A percentile compares a stretch with the other conserved stretches of the same genome.
Evolutionary conservation across 1,140 invertebrate genomes (phyloP).

Genomic region (Macrotrachela quadricornifera): DNA sequence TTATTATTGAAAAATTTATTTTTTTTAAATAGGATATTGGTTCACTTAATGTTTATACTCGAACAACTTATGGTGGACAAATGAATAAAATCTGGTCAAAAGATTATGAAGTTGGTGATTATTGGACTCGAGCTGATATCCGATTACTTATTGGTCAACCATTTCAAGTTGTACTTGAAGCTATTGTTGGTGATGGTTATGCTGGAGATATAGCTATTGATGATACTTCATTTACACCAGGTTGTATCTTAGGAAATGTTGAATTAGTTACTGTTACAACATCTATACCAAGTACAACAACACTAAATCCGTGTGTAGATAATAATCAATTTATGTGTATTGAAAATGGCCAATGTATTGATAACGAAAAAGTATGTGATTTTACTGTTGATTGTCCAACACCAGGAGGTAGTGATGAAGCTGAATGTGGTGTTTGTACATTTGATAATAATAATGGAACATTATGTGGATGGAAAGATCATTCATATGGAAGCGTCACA

Average conservation of each 20-base stretch:
- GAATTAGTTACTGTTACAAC: background rate
- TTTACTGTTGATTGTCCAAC: constrained; percentile 39
- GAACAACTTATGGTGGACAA: too few relatives aligned
- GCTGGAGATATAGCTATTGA: constrained; percentile 14
- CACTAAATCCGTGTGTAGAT: constrained; percentile 10
- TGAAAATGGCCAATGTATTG: constrained; percentile 14
- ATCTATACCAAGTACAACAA: constrained; percentile 11
- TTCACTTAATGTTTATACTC: too few relatives aligned
- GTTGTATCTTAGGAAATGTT: constrained; percentile 12
- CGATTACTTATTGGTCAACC: too few relatives aligned
- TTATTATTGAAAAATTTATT: too few relatives aligned
- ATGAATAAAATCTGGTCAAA: too few relatives aligned
- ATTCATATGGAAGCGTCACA: constrained; percentile 47
- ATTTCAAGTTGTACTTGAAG: too few relatives aligned
- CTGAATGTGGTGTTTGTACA: constrained; percentile 19
- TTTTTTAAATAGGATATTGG: too few relatives aligned
- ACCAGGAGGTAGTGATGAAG: constrained; percentile 16
- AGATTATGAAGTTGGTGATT: too few relatives aligned
- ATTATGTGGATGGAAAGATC: constrained; percentile 49
- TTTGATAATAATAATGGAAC: constrained; percentile 15
- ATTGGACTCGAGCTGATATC: too few relatives aligned
- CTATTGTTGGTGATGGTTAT: too few relatives aligned
- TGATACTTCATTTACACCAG: constrained; percentile 21
- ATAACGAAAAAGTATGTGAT: constrained; percentile 36
- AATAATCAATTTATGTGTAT: constrained; percentile 13